Evolutionary conservation across 2,888 invertebrate genomes (phyloP), one percentile per base, ranked within the genome.

Genomic region (Caenorhabditis becei): DNA sequence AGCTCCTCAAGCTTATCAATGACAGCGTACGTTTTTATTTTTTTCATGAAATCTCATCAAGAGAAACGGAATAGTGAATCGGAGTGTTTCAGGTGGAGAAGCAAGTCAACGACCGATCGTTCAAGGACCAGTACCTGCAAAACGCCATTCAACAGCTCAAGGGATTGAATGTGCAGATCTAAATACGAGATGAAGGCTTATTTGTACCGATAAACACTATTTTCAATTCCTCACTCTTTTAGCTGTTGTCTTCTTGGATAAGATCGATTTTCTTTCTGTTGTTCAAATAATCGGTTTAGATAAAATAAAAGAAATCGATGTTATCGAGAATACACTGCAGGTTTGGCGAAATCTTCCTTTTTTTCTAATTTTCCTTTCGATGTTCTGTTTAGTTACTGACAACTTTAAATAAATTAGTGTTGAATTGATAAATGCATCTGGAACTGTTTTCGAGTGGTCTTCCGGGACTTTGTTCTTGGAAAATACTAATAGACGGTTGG

Each of bases 1-100:
- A 97, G 92, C 95, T 97, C 95, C 96, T 96, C 28, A 94, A 95
- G 92, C 98, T 96, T 95, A 95, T 98, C 83, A 95, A 96, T 18
- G 92, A 93, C 88, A 95, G 93, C 91, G 98, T 98, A 8, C 54
- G 83, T 81, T 35, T 74, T 54, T 65, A 41, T 23, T 8, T 37
- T 35, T 44, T 24, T 62, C 23, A 26, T 37, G 16, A 26, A 49
- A 44, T 7, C n/a, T 35, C 32, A 53, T 10, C n/a, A n/a, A n/a
- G n/a, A n/a, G n/a, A n/a, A n/a, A n/a, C n/a, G n/a, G 11, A 11
- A 70, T 20, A 16, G 10, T 7, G 32, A 14, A 70, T 23, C 7
- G n/a, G 14, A 18, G n/a, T 44, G 35, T 75, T 88, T 37, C 70
- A 89, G 88, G 89, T 90, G 44, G 86, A 88, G 67, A 86, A 89